phyloP scores from a whole-genome alignment of 2,888 invertebrate genomes.

The Macrophya annulata region DNA sequence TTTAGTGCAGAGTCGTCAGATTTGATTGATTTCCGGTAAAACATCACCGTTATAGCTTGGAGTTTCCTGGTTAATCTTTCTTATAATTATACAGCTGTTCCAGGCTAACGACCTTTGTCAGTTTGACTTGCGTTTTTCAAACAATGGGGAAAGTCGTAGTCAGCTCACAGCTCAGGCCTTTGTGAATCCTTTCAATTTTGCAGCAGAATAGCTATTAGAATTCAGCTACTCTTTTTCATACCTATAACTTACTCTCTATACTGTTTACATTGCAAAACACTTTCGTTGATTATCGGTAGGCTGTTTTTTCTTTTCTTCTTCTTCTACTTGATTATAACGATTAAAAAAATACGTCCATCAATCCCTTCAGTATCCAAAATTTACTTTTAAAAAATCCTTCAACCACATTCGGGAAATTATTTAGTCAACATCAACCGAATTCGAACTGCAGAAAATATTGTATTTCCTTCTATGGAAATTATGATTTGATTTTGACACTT shows the following conservation, averaged over 20 bases:
- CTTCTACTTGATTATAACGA: neutral
- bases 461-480: too few relatives aligned
- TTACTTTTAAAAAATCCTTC: neutral
- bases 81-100: constrained; percentile 51
- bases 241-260: neutral
- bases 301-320: neutral
- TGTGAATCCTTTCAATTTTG: constrained; percentile 75
- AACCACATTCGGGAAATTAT: too few relatives aligned
- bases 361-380: neutral
- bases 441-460: too few relatives aligned
- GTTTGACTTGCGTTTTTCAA: constrained; percentile 65
- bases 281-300: neutral
- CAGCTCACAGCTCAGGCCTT: constrained; percentile 55
- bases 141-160: constrained; percentile 76
- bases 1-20: neutral
- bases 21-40: constrained; percentile 40
- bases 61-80: constrained; percentile 48
- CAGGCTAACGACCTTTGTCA: constrained; percentile 65
- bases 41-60: neutral
- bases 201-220: constrained; percentile 46
- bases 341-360: neutral
- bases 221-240: constrained; percentile 11
- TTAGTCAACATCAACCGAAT: too few relatives aligned
- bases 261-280: neutral
- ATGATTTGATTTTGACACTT: too few relatives aligned